Percentiles rank a stretch among this genome's conserved stretches.
These are phyloP conservation scores for Scortum barcoo DNA, from an alignment of 2,113 vertebrate species.

Conservation along the genomic window DNA sequence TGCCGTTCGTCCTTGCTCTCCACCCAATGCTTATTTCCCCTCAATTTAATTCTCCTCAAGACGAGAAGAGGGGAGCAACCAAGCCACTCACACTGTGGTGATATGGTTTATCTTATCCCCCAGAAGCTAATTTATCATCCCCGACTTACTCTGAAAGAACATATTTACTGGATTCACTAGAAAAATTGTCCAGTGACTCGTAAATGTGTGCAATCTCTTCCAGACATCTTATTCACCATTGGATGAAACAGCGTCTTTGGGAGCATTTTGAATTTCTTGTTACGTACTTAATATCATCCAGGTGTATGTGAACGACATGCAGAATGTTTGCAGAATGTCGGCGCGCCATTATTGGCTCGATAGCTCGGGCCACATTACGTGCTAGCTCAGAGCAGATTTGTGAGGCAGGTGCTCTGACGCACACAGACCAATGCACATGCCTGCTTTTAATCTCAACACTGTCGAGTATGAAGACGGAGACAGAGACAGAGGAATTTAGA, in stretches of 20 bases:
- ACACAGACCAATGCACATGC: background rate
- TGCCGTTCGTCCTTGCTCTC: constrained; percentile 38
- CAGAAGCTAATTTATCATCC: constrained; percentile 75
- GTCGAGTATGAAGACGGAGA: background rate
- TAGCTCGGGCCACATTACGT: constrained; percentile 2
- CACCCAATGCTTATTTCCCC: constrained; percentile 53
- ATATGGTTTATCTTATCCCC: constrained; percentile 72
- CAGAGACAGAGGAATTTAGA: background rate
- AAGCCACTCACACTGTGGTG: constrained; percentile 53
- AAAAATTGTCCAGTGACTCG: constrained; percentile 51
- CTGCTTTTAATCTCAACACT: background rate
- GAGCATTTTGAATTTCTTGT: constrained; percentile 39
- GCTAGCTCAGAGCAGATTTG: constrained; percentile 25
- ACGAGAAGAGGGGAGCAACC: constrained; percentile 39
- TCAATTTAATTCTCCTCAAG: constrained; percentile 64
- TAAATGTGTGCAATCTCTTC: constrained; percentile 52
- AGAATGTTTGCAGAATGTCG: background rate
- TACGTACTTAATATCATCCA: constrained; percentile 22
- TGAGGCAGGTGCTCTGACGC: background rate
- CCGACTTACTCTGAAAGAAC: constrained; percentile 57
- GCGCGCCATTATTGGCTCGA: background rate
- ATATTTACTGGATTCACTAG: constrained; percentile 58
- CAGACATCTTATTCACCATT: constrained; percentile 53
- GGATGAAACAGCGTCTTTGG: constrained; percentile 49
- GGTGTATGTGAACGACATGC: constrained; percentile 27